Evolutionary conservation across 2,888 invertebrate species (phyloP).

Genomic region (Drosophila macrothrix): DNA sequence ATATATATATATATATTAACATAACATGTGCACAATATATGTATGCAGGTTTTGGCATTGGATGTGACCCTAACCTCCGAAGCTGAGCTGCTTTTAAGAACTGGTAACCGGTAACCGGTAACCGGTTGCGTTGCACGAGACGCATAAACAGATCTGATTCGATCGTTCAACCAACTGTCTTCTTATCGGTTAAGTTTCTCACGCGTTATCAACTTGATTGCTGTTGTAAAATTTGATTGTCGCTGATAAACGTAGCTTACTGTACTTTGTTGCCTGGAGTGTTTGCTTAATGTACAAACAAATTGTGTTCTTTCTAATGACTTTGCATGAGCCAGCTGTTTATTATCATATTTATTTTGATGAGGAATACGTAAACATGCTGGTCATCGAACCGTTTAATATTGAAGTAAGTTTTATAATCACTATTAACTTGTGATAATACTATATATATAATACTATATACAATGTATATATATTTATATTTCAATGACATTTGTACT

Average conservation of each 20-base stretch:
- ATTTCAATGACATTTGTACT: neutral
- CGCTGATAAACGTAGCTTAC: neutral
- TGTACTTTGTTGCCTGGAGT: neutral
- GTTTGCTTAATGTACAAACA: neutral
- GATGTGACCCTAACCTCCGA: neutral
- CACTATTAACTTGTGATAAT: neutral
- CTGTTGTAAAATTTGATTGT: neutral
- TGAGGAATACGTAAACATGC: too few species aligned
- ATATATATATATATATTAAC: too few species aligned
- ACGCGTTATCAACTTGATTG: neutral
- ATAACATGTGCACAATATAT: neutral
- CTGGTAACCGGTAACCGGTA: neutral
- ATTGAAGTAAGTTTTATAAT: neutral
- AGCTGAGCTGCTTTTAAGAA: neutral
- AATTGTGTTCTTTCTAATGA: neutral
- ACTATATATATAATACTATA: too few species aligned
- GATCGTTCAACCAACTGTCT: conserved; percentile 3
- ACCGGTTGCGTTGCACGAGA: conserved; percentile 17
- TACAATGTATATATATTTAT: too few species aligned
- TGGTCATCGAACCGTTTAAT: neutral
- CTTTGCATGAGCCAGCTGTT: neutral
- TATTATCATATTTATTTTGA: neutral
- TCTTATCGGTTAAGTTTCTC: conserved; percentile 14
- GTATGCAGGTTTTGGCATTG: neutral
- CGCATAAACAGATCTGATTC: neutral